Evolutionary conservation across 2,113 vertebrate genomes (phyloP).

Genomic region (Caranx melampygus): DNA sequence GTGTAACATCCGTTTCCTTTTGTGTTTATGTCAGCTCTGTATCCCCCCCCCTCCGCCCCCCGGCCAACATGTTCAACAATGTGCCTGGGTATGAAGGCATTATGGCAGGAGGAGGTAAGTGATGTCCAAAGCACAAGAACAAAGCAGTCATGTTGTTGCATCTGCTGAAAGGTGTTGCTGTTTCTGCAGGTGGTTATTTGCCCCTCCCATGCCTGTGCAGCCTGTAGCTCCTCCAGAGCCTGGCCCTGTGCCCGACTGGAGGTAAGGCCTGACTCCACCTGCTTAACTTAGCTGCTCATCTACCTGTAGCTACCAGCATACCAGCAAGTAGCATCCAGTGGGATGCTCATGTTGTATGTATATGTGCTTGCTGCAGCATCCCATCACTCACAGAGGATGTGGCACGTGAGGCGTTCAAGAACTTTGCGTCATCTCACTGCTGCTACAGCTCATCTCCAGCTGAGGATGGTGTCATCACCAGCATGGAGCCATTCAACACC

Average conservation of each 20-base stretch:
- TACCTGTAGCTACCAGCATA: neutral
- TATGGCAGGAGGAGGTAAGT: slow-evolving; percentile 70
- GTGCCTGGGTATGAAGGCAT: slow-evolving; percentile 81
- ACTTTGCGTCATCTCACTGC: slow-evolving; percentile 51
- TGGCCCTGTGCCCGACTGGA: slow-evolving; percentile 52
- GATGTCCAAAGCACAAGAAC: neutral
- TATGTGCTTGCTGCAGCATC: slow-evolving; percentile 59
- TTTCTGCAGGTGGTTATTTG: slow-evolving; percentile 66
- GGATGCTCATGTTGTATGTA: neutral
- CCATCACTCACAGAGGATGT: slow-evolving; percentile 70
- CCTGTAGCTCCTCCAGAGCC: slow-evolving; percentile 69
- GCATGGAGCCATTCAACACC: slow-evolving; percentile 76
- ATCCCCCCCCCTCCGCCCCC: slow-evolving; percentile 37
- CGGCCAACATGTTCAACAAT: slow-evolving; percentile 62
- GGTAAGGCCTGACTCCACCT: slow-evolving; percentile 38
- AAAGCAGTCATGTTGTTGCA: too few relatives aligned
- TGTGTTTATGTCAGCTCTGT: slow-evolving; percentile 55
- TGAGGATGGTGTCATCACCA: slow-evolving; percentile 73
- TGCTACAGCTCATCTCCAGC: slow-evolving; percentile 72
- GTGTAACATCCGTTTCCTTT: neutral
- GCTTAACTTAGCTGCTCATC: neutral
- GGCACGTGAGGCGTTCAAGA: slow-evolving; percentile 59
- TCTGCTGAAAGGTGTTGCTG: neutral
- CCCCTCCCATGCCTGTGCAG: slow-evolving; percentile 70
- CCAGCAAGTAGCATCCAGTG: too few relatives aligned